Percentiles rank a stretch among this genome's conserved stretches.
These are phyloP conservation scores for Pseudorectes ferrugineus DNA, from an alignment of 2,113 vertebrate species.

Conservation along the genomic window DNA sequence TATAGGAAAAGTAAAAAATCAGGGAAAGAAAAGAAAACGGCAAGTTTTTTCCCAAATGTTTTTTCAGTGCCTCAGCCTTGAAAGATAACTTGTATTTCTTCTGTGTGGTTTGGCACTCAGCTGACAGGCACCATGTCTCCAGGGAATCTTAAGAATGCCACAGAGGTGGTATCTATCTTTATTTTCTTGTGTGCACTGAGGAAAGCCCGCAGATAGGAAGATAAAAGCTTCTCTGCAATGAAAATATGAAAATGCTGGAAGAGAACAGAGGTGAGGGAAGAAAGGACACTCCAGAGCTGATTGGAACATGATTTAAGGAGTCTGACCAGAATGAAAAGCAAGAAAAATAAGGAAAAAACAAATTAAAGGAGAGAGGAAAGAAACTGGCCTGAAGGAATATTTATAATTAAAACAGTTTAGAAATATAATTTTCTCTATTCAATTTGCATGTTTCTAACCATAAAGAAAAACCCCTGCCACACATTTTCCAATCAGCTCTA, in stretches of 20 bases:
- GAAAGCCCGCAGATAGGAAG: not conserved
- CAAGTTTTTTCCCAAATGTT: not conserved
- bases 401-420: not conserved
- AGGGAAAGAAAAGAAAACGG: not conserved
- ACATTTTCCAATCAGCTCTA: not conserved
- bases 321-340: not conserved
- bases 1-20: not conserved
- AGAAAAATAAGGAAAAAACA: not conserved
- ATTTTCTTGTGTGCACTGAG: not conserved
- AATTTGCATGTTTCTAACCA: not conserved
- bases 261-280: not conserved
- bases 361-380: not conserved
- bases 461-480: not conserved
- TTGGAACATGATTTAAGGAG: too few relatives aligned
- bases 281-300: not conserved
- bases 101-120: not conserved
- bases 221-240: not conserved
- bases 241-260: not conserved
- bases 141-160: not conserved
- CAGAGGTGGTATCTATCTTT: not conserved
- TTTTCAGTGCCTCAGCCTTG: not conserved
- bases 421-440: not conserved
- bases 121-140: not conserved
- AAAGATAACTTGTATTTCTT: not conserved
- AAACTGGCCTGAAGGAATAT: not conserved